phyloP scores from a whole-genome alignment of 30 jellyfish, hydroid and myxozoan species.

The Aurelia sp. region DNA sequence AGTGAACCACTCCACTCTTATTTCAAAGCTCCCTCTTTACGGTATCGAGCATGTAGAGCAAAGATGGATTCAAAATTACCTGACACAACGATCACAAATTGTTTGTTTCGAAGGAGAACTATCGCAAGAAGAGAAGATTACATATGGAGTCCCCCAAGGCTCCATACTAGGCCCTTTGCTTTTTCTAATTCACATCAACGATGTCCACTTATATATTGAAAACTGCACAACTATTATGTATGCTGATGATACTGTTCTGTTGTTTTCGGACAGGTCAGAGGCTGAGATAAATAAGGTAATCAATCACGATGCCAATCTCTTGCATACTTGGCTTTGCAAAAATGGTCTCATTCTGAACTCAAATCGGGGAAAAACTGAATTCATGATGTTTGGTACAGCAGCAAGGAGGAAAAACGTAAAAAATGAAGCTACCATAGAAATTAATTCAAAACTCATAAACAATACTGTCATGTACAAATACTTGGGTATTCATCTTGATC shows the following conservation, averaged over 20 bases:
- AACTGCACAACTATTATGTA: neutral
- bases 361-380: constrained; percentile 39
- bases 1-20: constrained; percentile 14
- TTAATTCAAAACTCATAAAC: constrained; percentile 21
- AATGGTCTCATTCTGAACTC: constrained; percentile 45
- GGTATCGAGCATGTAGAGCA: constrained; percentile 45
- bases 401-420: constrained; percentile 42
- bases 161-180: too few species aligned
- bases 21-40: constrained; percentile 36
- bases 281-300: too few species aligned
- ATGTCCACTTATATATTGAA: constrained; percentile 38
- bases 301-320: too few species aligned
- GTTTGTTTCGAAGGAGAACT: constrained; percentile 52
- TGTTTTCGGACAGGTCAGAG: too few species aligned
- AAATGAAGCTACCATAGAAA: constrained; percentile 3
- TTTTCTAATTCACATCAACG: constrained; percentile 20
- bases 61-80: constrained; percentile 47
- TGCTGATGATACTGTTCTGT: too few species aligned
- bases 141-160: too few species aligned
- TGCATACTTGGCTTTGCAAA: neutral
- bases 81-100: constrained; percentile 38
- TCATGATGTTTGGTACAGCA: constrained; percentile 63
- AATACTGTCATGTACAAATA: constrained; percentile 34
- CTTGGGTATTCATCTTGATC: constrained; percentile 52
- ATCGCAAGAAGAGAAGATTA: neutral